Base-by-base conservation (phyloP, 2,888 invertebrate genomes). In the Noctua comes region DNA sequence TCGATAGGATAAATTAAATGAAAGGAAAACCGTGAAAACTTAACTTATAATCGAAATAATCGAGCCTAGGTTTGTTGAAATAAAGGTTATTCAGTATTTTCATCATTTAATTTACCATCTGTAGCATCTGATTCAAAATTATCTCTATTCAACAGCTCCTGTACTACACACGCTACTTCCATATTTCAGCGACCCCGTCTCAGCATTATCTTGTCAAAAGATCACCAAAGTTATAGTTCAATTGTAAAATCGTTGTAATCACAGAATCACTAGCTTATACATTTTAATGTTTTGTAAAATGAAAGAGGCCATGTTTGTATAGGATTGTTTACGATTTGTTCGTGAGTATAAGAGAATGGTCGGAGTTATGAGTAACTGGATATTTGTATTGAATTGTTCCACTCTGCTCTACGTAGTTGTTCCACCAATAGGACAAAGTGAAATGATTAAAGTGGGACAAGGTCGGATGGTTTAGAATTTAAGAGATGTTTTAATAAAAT, bases 271-370 rank as follows among this genome's bases (percentile, higher is more conserved):
- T 88, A 88, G 85, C 82, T 84, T 85, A 87, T 88, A 86, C 84
- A 84, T 87, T 90, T 86, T 85, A 86, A 90, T 87, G 88, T 86
- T 87, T 64, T 71, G 82, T 82, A 71, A 86, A 87, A 88, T 88
- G 89, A 88, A 90, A 89, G 87, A 84, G 81, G 40, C 80, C 80
- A 87, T 73, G 77, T 87, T 88, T 83, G 75, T 77, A 74, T 78
- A 72, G 86, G 84, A 88, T 88, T 88, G 88, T 91, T 91, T 91
- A 91, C 84, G 83, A 84, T 76, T 82, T 82, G 82, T 83, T 88
- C 84, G 84, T 78, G 79, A 91, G 89, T 91, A 87, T 90, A 91
- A 89, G 90, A 88, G 88, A 86, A 87, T 79, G 85, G 72, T 65
- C 71, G 69, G 78, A 85, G 89, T 87, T 91, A 91, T 90, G 89